Base-by-base conservation (phyloP, 2,888 invertebrate species). In the Campoletis raptor region DNA sequence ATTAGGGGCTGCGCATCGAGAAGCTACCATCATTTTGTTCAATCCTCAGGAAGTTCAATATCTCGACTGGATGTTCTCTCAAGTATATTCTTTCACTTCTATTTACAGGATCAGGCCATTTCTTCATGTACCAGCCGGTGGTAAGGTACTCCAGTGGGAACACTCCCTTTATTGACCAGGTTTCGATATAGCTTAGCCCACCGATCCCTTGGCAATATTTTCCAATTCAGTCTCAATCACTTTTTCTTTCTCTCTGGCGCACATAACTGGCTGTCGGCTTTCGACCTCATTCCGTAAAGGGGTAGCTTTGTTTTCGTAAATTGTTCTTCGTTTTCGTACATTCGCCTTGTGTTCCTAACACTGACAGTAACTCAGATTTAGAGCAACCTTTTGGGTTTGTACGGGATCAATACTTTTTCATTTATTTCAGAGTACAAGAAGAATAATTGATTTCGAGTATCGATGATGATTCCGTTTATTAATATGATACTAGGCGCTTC, bases 141-240 rank as follows among this genome's bases (percentile, higher is more conserved):
- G 15, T 64, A 48, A 73, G 30, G 74, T 30, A 45, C 61, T 78
- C 76, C 74, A 24, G 40, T 82, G 83, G 74, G 82, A 81, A 77
- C 66, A 57, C 64, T 85, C 36, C 52, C 64, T 52, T 21, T 73
- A 72, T 66, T 78, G 66, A 77, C 30, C 76, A 77, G 70, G 78
- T 78, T 81, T 84, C 48, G 66, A 81, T 69, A 61, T 81, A 57
- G 76, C 72, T 80, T 21, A 83, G 73, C 78, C 73, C 76, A 83
- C 81, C 78, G 82, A 74, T 73, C 83, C 66, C 76, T 82, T 54
- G 61, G 64, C 61, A 74, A 85, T 87, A 82, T 87, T 86, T 88
- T 88, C 76, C 81, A 88, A 89, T 87, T 66, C 72, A 42, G 30
- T 61, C 40, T 52, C 79, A n/a, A 69, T 10, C 40, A 24, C 57